phyloP scores from a whole-genome alignment of 2,888 invertebrate genomes.

The Caenorhabditis sulstoni region DNA sequence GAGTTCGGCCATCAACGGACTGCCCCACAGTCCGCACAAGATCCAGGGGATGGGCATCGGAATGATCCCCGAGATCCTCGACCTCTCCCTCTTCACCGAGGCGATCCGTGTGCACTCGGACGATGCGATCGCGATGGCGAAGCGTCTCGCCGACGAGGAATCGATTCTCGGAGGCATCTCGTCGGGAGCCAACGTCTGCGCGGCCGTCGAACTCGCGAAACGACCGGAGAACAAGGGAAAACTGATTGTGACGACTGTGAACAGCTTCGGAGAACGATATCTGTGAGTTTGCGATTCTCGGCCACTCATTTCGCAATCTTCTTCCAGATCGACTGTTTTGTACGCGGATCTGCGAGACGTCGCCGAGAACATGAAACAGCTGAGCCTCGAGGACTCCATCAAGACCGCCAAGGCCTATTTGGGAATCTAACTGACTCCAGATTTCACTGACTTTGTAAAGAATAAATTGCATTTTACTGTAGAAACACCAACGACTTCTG shows the following conservation, averaged over 20 bases:
- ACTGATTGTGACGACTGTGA: constrained; percentile 76
- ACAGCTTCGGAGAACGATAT: constrained; percentile 76
- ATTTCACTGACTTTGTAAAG: no score
- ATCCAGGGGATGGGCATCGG: constrained; percentile 77
- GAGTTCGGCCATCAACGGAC: constrained; percentile 73
- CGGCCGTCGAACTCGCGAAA: constrained; percentile 74
- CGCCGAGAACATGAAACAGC: constrained; percentile 60
- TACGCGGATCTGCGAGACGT: constrained; percentile 71
- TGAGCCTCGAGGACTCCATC: constrained; percentile 60
- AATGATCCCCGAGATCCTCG: constrained; percentile 74
- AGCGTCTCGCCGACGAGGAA: constrained; percentile 75
- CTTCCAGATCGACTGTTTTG: constrained; percentile 68
- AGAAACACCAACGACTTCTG: no score
- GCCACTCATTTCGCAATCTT: constrained; percentile 5
- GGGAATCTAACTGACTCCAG: constrained; percentile 23
- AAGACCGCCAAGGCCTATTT: constrained; percentile 60
- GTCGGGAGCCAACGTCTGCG: constrained; percentile 76
- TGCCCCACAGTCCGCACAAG: constrained; percentile 73
- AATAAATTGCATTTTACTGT: no score
- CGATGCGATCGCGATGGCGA: constrained; percentile 78
- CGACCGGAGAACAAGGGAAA: constrained; percentile 77
- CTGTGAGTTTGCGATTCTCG: constrained; percentile 53
- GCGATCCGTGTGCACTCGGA: constrained; percentile 71
- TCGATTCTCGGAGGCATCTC: constrained; percentile 76
- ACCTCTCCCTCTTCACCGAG: constrained; percentile 70